Percentiles rank a stretch among this genome's conserved stretches.
Conservation (phyloP, 2,797 vertebrate species). For the Poeciliopsis infans region DNA sequence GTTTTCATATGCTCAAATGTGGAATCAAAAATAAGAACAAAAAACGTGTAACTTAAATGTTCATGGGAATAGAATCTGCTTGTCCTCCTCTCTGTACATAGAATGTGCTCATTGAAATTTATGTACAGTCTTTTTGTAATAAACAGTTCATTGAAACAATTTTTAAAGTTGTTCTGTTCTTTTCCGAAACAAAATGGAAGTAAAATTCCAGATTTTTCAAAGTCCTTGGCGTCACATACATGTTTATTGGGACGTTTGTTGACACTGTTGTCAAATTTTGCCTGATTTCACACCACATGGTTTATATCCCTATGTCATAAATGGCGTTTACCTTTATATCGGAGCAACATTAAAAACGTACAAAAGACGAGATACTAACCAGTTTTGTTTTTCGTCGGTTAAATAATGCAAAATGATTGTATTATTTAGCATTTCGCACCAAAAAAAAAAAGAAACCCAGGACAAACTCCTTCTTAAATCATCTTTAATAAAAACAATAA, state of each 20-base stretch:
- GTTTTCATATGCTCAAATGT: slow-evolving; percentile 73
- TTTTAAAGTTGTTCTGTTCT: slow-evolving; percentile 11
- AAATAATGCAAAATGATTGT: background rate
- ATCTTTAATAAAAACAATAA: background rate
- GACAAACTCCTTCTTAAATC: background rate
- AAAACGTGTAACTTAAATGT: slow-evolving; percentile 69
- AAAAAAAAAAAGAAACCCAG: background rate
- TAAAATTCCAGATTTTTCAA: background rate
- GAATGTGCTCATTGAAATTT: slow-evolving; percentile 85
- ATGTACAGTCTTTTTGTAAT: slow-evolving; percentile 89
- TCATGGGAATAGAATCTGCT: slow-evolving; percentile 71
- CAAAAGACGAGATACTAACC: no score
- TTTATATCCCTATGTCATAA: no score
- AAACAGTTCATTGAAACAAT: slow-evolving; percentile 79
- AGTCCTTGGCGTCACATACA: background rate
- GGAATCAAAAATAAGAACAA: slow-evolving; percentile 12
- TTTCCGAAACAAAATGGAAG: background rate
- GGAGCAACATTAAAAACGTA: no score
- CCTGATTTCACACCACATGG: no score
- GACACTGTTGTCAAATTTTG: background rate
- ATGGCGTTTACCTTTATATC: no score
- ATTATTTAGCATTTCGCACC: background rate
- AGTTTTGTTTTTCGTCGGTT: background rate
- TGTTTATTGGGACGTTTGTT: background rate
- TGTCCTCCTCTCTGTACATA: slow-evolving; percentile 82